Percentiles rank a stretch among this genome's conserved stretches.
These are phyloP conservation scores for Lampropteryx suffumata DNA, from an alignment of 2,888 invertebrate species.

Conservation along the genomic window DNA sequence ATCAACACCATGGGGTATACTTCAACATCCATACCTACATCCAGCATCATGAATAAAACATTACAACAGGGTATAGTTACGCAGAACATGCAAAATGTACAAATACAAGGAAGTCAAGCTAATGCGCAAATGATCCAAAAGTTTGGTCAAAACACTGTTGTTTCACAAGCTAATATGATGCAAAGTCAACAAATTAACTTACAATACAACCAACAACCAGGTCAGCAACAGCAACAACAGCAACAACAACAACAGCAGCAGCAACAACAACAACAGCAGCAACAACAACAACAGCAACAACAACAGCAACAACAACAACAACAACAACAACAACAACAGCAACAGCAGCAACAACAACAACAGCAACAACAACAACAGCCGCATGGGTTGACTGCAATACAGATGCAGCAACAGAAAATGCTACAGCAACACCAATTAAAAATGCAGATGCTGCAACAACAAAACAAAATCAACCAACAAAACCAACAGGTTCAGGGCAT, in stretches of 20 bases:
- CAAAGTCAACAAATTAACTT: conserved; percentile 65
- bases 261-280: conserved; percentile 78
- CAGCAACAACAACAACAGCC: conserved; percentile 71
- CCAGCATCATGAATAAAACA: conserved; percentile 69
- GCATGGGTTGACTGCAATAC: conserved; percentile 74
- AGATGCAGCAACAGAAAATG: conserved; percentile 80
- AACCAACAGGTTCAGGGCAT: conserved; percentile 39
- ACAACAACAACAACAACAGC: conserved; percentile 71
- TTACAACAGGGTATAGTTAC: conserved; percentile 70
- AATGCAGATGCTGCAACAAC: conserved; percentile 76
- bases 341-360: conserved; percentile 79
- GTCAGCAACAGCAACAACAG: conserved; percentile 46
- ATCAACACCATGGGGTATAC: conserved; percentile 71
- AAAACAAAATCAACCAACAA: conserved; percentile 55
- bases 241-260: conserved; percentile 76
- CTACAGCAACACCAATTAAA: conserved; percentile 83
- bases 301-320: conserved; percentile 79
- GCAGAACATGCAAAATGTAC: conserved; percentile 73
- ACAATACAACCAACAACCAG: conserved; percentile 48
- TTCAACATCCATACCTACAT: conserved; percentile 60
- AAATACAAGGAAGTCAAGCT: conserved; percentile 68
- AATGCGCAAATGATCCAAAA: conserved; percentile 69
- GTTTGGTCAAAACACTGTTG: conserved; percentile 64
- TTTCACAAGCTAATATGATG: conserved; percentile 60
- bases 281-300: conserved; percentile 65